These are phyloP conservation scores for Diplosoma virens DNA, from an alignment of 23 tunicate species.

Conservation along the genomic window DNA sequence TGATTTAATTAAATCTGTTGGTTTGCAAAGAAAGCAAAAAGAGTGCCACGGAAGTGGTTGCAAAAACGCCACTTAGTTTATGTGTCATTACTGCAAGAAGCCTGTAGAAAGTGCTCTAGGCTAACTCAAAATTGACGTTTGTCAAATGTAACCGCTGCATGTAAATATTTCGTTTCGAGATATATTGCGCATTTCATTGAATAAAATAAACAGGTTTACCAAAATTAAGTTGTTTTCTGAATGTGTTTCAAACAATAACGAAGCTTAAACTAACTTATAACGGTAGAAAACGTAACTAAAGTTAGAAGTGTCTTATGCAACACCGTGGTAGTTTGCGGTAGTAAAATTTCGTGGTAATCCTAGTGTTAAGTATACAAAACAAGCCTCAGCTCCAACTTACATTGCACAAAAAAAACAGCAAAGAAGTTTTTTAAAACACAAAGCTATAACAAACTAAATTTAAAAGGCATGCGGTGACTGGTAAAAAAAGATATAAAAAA, in stretches of 20 bases:
- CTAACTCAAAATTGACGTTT: not conserved
- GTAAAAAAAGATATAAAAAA: too few species aligned
- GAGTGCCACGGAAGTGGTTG: not conserved
- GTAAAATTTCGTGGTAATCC: too few species aligned
- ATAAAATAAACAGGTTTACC: not conserved
- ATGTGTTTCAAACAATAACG: not conserved
- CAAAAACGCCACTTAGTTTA: not conserved
- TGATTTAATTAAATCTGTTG: not conserved
- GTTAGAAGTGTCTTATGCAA: not conserved
- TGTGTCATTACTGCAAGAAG: not conserved
- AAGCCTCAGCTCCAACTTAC: too few species aligned
- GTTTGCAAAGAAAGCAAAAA: not conserved
- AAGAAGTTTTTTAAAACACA: too few species aligned
- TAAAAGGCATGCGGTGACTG: too few species aligned
- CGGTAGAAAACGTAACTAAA: not conserved
- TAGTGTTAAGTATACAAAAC: too few species aligned
- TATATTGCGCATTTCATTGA: not conserved
- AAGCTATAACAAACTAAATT: too few species aligned
- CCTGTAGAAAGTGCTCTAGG: not conserved
- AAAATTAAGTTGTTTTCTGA: not conserved
- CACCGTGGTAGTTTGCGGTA: not conserved
- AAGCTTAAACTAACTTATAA: not conserved
- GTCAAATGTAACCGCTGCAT: not conserved
- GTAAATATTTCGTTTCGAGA: not conserved
- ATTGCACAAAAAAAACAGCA: too few species aligned